Evolutionary conservation across 2,797 vertebrate genomes (phyloP).

Genomic region (Micrastur ruficollis): DNA sequence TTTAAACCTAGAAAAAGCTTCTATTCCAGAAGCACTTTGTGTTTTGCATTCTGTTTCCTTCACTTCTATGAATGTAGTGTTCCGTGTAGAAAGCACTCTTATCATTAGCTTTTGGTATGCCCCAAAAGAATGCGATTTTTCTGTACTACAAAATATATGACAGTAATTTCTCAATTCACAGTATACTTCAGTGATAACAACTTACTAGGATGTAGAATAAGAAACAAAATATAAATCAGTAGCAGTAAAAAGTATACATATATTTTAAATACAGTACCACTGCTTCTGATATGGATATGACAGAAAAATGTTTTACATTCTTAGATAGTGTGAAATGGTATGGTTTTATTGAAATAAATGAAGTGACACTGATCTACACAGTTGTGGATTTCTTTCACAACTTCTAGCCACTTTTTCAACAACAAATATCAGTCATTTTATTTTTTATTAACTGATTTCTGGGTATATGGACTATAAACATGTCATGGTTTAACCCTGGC

Average conservation of each 20-base stretch:
- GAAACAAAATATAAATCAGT: not conserved
- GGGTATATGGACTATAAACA: not conserved
- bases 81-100: not conserved
- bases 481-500: too few relatives aligned
- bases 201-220: not conserved
- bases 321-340: not conserved
- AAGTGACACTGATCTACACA: not conserved
- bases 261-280: not conserved
- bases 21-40: not conserved
- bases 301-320: not conserved
- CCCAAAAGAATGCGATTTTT: not conserved
- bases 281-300: not conserved
- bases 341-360: not conserved
- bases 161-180: not conserved
- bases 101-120: not conserved
- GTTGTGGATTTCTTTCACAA: not conserved
- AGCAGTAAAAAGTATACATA: not conserved
- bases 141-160: not conserved
- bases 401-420: not conserved
- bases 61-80: not conserved
- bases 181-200: not conserved
- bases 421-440: not conserved
- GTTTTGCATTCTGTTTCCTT: not conserved
- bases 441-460: not conserved
- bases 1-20: not conserved